Conservation (phyloP, 64 coral and sea anemone species). For the Actinia equina region DNA sequence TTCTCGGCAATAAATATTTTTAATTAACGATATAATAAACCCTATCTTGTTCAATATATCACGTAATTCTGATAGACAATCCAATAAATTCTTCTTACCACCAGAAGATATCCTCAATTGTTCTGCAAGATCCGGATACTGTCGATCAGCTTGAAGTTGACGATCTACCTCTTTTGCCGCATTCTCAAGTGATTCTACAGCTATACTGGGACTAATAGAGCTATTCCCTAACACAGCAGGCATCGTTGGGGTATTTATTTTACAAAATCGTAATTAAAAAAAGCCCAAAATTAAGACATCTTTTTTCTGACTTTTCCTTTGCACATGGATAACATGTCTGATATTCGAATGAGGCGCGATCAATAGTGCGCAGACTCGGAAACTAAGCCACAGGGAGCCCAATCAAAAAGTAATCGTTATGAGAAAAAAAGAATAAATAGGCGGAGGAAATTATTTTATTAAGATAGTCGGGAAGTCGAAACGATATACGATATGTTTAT, state of each 20-base stretch:
- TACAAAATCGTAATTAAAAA: background rate
- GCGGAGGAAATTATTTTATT: background rate
- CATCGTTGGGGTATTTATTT: slow-evolving; percentile 49
- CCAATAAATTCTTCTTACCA: slow-evolving; percentile 48
- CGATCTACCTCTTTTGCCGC: slow-evolving; percentile 94
- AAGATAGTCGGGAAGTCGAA: background rate
- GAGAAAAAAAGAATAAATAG: background rate
- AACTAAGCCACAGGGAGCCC: slow-evolving; percentile 7
- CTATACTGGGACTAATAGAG: slow-evolving; percentile 34
- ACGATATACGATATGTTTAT: background rate
- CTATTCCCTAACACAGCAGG: slow-evolving; percentile 54
- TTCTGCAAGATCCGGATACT: slow-evolving; percentile 82
- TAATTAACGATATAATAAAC: background rate
- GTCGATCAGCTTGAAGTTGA: slow-evolving; percentile 70
- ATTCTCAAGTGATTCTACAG: slow-evolving; percentile 77
- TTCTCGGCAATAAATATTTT: background rate
- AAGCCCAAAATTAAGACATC: background rate
- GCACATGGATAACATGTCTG: slow-evolving; percentile 56
- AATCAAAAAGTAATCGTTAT: background rate
- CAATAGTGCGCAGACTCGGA: slow-evolving; percentile 66
- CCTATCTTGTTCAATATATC: background rate
- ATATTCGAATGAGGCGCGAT: slow-evolving; percentile 89
- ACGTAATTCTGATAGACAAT: background rate
- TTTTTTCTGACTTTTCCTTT: slow-evolving; percentile 19
- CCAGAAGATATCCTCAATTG: slow-evolving; percentile 70